Evolutionary conservation across 2,797 vertebrate species (phyloP), one percentile per base, ranked within the genome.

Genomic region (Mormyrus hasselquistii): DNA sequence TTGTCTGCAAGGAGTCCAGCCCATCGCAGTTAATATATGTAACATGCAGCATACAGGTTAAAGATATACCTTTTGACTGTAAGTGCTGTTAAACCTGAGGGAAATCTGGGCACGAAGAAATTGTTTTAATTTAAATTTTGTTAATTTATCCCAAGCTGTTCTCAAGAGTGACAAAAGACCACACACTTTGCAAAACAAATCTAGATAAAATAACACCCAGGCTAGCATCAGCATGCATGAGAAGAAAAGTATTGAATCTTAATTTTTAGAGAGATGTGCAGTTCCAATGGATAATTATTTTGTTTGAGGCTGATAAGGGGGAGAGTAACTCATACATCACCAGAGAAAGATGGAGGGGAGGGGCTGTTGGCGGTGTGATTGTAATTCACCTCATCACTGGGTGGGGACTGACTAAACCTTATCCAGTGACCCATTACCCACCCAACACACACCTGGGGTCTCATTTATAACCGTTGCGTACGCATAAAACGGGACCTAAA

Each of bases 321-420:
- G 34, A 34, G 65, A 25, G 22, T 69, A 73, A 10, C 65, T 73
- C 25, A 73, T 12, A 16, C 34, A 76, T 16, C 55, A 76, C 34
- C 12, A 14, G 69, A 25, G 22, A 4, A n/a, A 47, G 41, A 2
- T 34, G 29, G 29, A 34, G 79, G 4, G 41, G 29, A 12, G 44
- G 79, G 14, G 38, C 41, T 22, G 79, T 14, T 83, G 7, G 2
- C 79, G 3, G 34, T 44, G 79, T 47, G 87, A 22, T 85, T 89
- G 76, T 83, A 90, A 41, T 79, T 85, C 62, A 88, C 90, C 91
- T 89, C 89, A 91, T 91, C 88, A 88, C 79, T 89, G 29, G 53
- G 49, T 53, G 73, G 88, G 53, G 89, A 91, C 91, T 59, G 41
- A 76, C 87, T 59, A 90, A 90, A 87, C 86, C 88, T 87, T 49